Base-by-base conservation (phyloP, 2,888 invertebrate genomes). In the Boloria euphrosyne region DNA sequence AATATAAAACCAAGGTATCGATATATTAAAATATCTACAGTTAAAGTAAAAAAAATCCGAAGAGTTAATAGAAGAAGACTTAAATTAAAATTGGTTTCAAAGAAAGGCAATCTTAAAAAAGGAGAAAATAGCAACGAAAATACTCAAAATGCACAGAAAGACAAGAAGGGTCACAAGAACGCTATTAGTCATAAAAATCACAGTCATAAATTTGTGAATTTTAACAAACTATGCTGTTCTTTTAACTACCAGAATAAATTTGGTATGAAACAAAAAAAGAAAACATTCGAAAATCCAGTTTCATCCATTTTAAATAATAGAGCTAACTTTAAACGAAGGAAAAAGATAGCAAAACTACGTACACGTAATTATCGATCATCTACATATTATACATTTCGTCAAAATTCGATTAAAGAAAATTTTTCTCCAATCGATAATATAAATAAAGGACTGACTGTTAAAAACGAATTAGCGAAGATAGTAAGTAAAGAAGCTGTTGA, bases 281-380 rank as follows among this genome's bases (percentile, higher is more conserved):
- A 13, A n/a, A 13, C 13, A 31, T 31, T 17, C 13, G 13, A 50
- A 38, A 38, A 38, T 38, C 10, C 31, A 38, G 7, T 10, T 38
- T 38, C 31, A 38, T 38, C 31, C 31, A 50, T 43, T 22, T 55
- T 38, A 22, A 44, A 22, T 6, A 22, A 53, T 43, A 78, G 74
- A 27, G 76, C 72, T 43, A 80, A 83, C 65, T 79, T 81, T 61
- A 88, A 85, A 71, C 76, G 79, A 4, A 83, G 80, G 62, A 86
- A 83, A 78, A 86, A 85, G 66, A 60, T 1, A 6, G 76, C 76
- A 13, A 73, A 71, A 17, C 76, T 77, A 62, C 72, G 72, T n/a
- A 71, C 75, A 5, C 77, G 80, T 67, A 80, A 78, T 38, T 78
- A 79, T 49, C 78, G 82, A 63, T 74, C 84, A 65, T 78, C 79